A percentile compares a stretch with the other conserved stretches of the same genome.
Conservation (phyloP, 2,888 invertebrate genomes). For the Pycnomerus fuliginosus region DNA sequence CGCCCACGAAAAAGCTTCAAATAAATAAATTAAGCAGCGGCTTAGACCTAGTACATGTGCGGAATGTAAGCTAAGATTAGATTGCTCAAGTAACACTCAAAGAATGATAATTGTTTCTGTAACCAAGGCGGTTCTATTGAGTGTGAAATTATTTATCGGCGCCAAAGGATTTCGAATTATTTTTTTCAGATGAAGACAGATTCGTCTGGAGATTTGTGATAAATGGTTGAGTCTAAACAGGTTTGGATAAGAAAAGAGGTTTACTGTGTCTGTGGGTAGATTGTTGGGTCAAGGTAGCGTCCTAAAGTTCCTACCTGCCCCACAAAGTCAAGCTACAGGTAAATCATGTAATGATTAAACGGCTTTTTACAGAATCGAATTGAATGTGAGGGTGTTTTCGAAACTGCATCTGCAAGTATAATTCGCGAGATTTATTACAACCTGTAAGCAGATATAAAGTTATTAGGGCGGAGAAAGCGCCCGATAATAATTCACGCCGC, state of each 20-base stretch:
- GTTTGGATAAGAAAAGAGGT: constrained; percentile 24
- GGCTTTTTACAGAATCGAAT: constrained; percentile 16
- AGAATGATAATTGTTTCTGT: too few species aligned
- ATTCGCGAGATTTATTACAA: constrained; percentile 20
- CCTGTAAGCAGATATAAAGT: constrained; percentile 10
- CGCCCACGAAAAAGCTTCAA: too few species aligned
- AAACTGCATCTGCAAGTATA: constrained; percentile 19
- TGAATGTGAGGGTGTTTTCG: constrained; percentile 21
- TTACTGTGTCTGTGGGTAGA: constrained; percentile 28
- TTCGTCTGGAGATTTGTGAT: constrained; percentile 19
- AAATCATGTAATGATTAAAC: constrained; percentile 17
- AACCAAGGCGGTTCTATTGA: too few species aligned
- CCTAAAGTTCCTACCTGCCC: constrained; percentile 22
- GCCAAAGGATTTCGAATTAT: constrained; percentile 10
- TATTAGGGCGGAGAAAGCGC: constrained; percentile 11
- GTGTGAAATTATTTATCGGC: too few species aligned
- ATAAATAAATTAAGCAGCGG: too few species aligned
- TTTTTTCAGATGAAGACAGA: constrained; percentile 15
- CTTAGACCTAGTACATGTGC: too few species aligned
- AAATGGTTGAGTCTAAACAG: constrained; percentile 23
- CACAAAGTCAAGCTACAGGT: constrained; percentile 7
- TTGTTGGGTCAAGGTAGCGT: constrained; percentile 26
- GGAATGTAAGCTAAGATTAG: too few species aligned
- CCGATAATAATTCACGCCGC: neutral
- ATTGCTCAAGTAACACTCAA: too few species aligned